These are phyloP conservation scores for Pungitius pungitius DNA, from an alignment of 2,113 vertebrate genomes.

Conservation along the genomic window DNA sequence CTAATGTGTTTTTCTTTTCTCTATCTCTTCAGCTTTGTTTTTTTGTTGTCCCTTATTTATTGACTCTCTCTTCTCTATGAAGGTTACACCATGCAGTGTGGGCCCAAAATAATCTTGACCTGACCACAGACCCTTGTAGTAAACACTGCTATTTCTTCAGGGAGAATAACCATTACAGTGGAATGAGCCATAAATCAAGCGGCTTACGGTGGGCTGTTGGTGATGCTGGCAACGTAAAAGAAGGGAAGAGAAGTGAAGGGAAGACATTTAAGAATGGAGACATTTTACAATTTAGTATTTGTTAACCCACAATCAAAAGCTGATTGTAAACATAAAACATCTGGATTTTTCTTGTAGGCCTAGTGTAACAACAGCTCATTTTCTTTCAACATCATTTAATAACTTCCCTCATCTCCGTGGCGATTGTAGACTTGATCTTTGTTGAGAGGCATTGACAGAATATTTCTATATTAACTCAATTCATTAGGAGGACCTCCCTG, in stretches of 20 bases:
- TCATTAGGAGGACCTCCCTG: conserved; percentile 14
- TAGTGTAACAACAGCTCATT: neutral
- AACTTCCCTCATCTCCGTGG: neutral
- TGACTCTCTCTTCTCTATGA: conserved; percentile 54
- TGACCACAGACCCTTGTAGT: conserved; percentile 58
- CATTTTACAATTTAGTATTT: neutral
- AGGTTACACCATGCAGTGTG: conserved; percentile 67
- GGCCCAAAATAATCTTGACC: conserved; percentile 72
- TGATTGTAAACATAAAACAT: neutral
- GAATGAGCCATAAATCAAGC: conserved; percentile 58
- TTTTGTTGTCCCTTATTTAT: conserved; percentile 63
- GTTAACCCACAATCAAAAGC: neutral
- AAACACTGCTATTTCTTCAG: conserved; percentile 44
- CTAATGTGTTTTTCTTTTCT: conserved; percentile 55
- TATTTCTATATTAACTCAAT: conserved; percentile 17
- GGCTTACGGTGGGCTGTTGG: conserved; percentile 20
- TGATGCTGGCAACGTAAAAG: neutral
- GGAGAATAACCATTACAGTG: conserved; percentile 54
- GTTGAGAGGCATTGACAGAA: neutral
- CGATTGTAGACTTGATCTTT: conserved; percentile 11
- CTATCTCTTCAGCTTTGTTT: conserved; percentile 10
- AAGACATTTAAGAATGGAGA: neutral
- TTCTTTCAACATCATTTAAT: neutral
- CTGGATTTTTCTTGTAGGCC: neutral
- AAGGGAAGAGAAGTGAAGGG: conserved; percentile 4